These are phyloP conservation scores for Omphaloscelis lunosa DNA, from an alignment of 2,888 invertebrate species.

Conservation along the genomic window DNA sequence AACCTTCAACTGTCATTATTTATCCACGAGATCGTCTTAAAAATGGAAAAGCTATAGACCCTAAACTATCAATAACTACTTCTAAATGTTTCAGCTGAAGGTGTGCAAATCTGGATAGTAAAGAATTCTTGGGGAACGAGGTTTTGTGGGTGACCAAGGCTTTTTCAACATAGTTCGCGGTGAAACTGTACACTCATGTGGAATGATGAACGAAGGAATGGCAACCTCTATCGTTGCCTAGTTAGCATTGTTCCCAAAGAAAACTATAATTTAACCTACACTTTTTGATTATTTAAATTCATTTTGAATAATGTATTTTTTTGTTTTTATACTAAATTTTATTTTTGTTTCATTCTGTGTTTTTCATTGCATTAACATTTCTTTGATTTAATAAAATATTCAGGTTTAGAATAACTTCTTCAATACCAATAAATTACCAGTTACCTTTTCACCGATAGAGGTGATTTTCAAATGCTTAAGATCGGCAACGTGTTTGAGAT, in stretches of 20 bases:
- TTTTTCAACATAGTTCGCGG: conserved; percentile 94
- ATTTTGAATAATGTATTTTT: not conserved
- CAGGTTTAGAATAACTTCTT: not conserved
- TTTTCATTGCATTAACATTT: not conserved
- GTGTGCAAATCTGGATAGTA: conserved; percentile 59
- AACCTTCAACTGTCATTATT: too few relatives aligned
- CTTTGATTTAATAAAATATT: not conserved
- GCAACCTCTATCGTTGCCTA: conserved; percentile 32
- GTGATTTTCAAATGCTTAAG: not conserved
- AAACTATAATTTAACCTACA: not conserved
- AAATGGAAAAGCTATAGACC: not conserved
- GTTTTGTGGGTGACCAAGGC: conserved; percentile 95
- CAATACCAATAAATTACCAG: not conserved
- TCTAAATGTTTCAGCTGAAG: conserved; percentile 17
- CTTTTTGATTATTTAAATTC: not conserved
- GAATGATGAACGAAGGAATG: conserved; percentile 18
- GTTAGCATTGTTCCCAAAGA: not conserved
- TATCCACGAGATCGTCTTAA: too few relatives aligned
- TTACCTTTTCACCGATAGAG: not conserved
- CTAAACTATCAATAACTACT: not conserved
- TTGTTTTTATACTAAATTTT: not conserved
- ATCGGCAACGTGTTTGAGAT: not conserved
- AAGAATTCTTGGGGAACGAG: conserved; percentile 93
- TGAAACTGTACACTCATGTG: conserved; percentile 90
- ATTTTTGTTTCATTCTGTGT: not conserved